Conservation (phyloP, 2,113 vertebrate species). For the Seriola aureovittata region DNA sequence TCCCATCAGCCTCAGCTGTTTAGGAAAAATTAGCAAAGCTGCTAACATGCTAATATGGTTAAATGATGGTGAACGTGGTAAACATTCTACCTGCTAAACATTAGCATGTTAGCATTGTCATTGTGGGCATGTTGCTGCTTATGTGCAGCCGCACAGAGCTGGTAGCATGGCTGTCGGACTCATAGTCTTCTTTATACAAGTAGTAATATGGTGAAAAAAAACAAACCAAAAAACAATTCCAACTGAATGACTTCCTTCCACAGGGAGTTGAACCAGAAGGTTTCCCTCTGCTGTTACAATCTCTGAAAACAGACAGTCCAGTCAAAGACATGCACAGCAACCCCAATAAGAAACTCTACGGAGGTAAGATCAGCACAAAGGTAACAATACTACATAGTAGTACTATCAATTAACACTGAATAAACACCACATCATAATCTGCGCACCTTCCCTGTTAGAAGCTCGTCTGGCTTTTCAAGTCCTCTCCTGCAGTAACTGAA, state of each 20-base stretch:
- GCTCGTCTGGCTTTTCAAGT: background rate
- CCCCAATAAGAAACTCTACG: slow-evolving; percentile 87
- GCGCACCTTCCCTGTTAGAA: background rate
- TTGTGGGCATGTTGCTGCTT: no score
- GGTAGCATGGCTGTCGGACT: background rate
- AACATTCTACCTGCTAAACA: no score
- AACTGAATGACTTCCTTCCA: slow-evolving; percentile 43
- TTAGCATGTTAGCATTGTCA: background rate
- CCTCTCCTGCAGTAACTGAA: background rate
- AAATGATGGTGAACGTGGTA: no score
- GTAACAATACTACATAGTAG: background rate
- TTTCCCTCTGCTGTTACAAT: slow-evolving; percentile 87
- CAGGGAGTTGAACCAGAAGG: slow-evolving; percentile 91
- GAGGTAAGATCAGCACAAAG: slow-evolving; percentile 79
- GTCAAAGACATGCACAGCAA: slow-evolving; percentile 81
- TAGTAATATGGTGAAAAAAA: background rate
- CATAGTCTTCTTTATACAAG: background rate
- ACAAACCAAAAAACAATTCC: background rate
- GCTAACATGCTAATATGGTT: no score
- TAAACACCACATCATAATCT: background rate
- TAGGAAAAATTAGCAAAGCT: no score
- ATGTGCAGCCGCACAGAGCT: no score
- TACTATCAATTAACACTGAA: background rate
- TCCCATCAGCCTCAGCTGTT: no score
- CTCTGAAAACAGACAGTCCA: slow-evolving; percentile 86